phyloP scores from a whole-genome alignment of 1,140 invertebrate species.

The Cydia strobilella region DNA sequence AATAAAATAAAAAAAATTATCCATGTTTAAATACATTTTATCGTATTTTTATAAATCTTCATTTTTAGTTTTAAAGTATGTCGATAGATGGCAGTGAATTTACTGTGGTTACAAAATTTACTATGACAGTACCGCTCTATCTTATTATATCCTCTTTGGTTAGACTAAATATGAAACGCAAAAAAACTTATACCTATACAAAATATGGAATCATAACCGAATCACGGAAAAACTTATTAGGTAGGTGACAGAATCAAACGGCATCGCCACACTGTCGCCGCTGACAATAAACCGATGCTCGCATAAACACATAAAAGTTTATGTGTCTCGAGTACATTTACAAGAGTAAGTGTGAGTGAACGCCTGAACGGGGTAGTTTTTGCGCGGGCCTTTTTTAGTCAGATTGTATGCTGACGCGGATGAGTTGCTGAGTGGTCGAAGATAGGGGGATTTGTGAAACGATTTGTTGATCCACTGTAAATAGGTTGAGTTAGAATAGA shows the following conservation, averaged over 20 bases:
- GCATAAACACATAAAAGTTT: constrained; percentile 32
- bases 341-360: constrained; percentile 12
- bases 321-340: constrained; percentile 29
- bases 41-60: too few species aligned
- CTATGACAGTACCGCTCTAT: too few species aligned
- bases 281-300: constrained; percentile 24
- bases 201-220: constrained; percentile 3
- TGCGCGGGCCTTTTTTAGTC: constrained; percentile 5
- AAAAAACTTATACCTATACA: not conserved
- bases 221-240: not conserved
- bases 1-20: too few species aligned
- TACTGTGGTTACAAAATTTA: too few species aligned
- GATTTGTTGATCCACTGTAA: not conserved
- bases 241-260: constrained; percentile 2
- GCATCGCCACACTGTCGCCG: constrained; percentile 21
- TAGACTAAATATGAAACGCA: too few species aligned
- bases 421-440: constrained; percentile 16
- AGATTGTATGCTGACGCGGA: constrained; percentile 27
- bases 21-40: too few species aligned
- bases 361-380: constrained; percentile 20
- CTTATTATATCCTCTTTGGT: too few species aligned
- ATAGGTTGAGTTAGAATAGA: not conserved
- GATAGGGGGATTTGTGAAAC: constrained; percentile 1
- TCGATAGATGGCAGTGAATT: too few species aligned
- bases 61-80: too few species aligned